Base-by-base conservation (phyloP, 2,113 vertebrate genomes). In the Ctenodactylus gundi region DNA sequence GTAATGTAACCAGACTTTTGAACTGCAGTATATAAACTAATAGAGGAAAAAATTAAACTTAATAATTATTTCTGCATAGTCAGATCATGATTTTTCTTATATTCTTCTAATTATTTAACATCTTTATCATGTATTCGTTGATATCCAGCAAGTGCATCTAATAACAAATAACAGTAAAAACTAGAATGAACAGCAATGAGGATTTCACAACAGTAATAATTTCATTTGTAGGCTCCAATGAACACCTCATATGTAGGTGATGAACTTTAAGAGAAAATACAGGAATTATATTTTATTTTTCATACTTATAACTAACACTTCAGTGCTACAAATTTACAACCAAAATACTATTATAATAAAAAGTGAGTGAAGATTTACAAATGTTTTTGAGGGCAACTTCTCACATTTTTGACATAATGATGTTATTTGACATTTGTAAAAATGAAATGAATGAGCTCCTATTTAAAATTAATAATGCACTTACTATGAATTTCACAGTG, bases 341-440 rank as follows among this genome's bases (percentile, higher is more conserved):
- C 13, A 94, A 46, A 65, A 46, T 70, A 78, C 65, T 72, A n/a
- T n/a, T n/a, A n/a, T n/a, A 93, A 65, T 73, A 87, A 95, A 97
- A 97, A 53, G 1, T 3, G 27, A 91, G 49, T 44, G 80, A 97
- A 95, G 39, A 6, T 55, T 68, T 53, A 89, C 23, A 72, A 60
- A 94, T 73, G 5, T 53, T 95, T 72, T 94, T 70, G 92, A 67
- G 80, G 70, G 15, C 31, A 0, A 0, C 87, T 72, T 95, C 23
- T 64, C 91, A 88, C 18, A 62, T 68, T 88, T 7, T 0, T 85
- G 86, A 97, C 95, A 97, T 78, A 97, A 93, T 94, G 23, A 91
- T 58, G 73, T 93, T 97, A 95, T 5, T 94, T 57, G 53, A 31
- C 13, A 31, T 89, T 85, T 67, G 12, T 84, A 29, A 60, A 57